These are phyloP conservation scores for Propithecus coquereli DNA, from an alignment of 2,113 vertebrate species.

Conservation along the genomic window DNA sequence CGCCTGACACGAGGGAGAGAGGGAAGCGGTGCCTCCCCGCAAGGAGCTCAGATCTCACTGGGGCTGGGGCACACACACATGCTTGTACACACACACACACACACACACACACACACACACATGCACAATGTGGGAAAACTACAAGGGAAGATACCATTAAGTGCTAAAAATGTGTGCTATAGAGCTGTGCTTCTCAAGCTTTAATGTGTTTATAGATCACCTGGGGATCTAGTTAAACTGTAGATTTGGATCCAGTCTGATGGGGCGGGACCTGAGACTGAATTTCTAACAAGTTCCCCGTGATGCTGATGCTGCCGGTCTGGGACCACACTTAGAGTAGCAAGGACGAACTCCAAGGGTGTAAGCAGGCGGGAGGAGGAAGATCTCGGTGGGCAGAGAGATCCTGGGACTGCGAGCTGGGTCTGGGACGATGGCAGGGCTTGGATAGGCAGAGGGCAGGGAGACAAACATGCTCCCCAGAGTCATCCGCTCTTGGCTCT, in stretches of 20 bases:
- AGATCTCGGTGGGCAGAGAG: neutral
- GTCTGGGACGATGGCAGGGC: neutral
- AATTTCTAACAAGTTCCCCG: neutral
- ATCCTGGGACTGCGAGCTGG: no score
- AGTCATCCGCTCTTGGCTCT: neutral
- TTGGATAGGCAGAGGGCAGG: neutral
- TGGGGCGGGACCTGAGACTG: neutral
- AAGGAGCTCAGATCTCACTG: neutral
- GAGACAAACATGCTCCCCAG: rapidly evolving
- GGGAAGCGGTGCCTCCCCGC: neutral
- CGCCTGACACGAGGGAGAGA: neutral
- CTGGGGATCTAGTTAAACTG: neutral
- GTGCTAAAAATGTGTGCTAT: neutral
- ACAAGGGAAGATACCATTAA: neutral
- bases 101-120: neutral
- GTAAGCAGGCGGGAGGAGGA: neutral
- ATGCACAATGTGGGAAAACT: neutral
- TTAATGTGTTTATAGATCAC: no score
- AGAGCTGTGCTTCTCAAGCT: neutral
- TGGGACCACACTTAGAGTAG: neutral
- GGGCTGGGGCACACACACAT: neutral
- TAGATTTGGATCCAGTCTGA: neutral
- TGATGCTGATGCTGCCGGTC: neutral
- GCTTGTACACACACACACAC: neutral
- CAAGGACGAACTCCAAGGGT: neutral